A percentile compares a stretch with the other conserved stretches of the same genome.
Evolutionary conservation across 2,797 vertebrate genomes (phyloP).

Genomic region (Distichodus sexfasciatus): DNA sequence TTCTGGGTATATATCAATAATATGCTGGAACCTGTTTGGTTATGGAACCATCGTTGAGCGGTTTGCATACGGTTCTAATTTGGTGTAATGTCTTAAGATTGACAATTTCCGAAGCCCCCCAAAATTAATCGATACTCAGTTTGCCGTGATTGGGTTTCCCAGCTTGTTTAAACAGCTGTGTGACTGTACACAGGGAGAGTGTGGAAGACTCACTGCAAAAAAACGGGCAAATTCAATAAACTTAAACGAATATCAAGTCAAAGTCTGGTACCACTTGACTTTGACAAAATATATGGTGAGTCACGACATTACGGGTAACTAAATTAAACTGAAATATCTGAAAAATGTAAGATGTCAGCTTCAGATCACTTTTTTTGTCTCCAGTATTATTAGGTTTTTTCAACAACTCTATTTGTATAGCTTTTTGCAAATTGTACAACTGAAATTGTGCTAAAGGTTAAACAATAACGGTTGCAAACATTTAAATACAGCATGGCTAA

Average conservation of each 20-base stretch:
- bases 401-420: too few species aligned
- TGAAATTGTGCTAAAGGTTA: too few species aligned
- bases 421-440: too few species aligned
- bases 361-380: too few species aligned
- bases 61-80: neutral
- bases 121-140: slow-evolving; percentile 30
- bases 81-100: neutral
- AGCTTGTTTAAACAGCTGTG: slow-evolving; percentile 35
- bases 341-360: neutral
- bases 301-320: slow-evolving; percentile 28
- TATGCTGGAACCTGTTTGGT: too few species aligned
- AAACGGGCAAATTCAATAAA: slow-evolving; percentile 19
- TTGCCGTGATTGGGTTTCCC: slow-evolving; percentile 22
- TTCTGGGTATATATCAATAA: too few species aligned
- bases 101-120: slow-evolving; percentile 15
- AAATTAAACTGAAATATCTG: slow-evolving; percentile 18
- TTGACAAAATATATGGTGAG: slow-evolving; percentile 9
- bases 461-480: too few species aligned
- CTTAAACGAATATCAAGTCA: slow-evolving; percentile 17
- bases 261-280: slow-evolving; percentile 1
- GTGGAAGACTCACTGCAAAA: slow-evolving; percentile 10
- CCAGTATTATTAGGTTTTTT: too few species aligned
- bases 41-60: neutral
- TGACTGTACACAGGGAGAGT: slow-evolving; percentile 9
- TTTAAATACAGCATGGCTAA: too few species aligned